Base-by-base conservation (phyloP, 2,888 invertebrate species). In the Oligia latruncula region DNA sequence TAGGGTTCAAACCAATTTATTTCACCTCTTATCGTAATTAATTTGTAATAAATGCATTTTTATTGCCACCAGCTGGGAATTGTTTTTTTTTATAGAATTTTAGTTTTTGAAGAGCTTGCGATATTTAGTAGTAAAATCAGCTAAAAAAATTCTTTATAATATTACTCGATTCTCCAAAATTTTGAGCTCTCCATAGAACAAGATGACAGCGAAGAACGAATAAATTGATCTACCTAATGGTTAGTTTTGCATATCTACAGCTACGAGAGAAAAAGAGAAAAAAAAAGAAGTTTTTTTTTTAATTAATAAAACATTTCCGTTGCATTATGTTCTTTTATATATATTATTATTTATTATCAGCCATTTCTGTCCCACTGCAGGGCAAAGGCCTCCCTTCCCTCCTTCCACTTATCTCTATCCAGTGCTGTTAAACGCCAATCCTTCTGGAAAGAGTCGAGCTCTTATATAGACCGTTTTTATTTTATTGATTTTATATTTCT, bases 21-120 rank as follows among this genome's bases (percentile, higher is more conserved):
- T 58, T 62, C 15, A 8, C 35, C 64, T 9, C 8, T 1, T 35
- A 35, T 20, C 64, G 9, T 64, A 35, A 40, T 65, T 40, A 11
- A 29, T 29, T 84, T 86, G 72, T 67, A 78, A 35, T 46, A 66
- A 64, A 58, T 71, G 71, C 60, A 60, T 71, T 60, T 49, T 60
- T 75, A 75, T 71, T 60, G 35, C 43, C 35, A 17, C 23, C 9
- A 29, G 8, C 17, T 46, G 23, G 60, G 11, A 60, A 60, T n/a
- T 4, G n/a, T 4, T n/a, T 58, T n/a, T 11, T n/a, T n/a, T 35
- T 75, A 60, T 23, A 6, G 3, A 1, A 40, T 17, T 40, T 49
- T 49, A 70, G 4, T 75, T 60, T 70, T 23, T 46, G 2, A 17
- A 40, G 0, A 64, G 43, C 4, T 65, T 65, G 20, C 0, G 11